Base-by-base conservation (phyloP, 2,113 vertebrate species). In the Atractosteus spatula region DNA sequence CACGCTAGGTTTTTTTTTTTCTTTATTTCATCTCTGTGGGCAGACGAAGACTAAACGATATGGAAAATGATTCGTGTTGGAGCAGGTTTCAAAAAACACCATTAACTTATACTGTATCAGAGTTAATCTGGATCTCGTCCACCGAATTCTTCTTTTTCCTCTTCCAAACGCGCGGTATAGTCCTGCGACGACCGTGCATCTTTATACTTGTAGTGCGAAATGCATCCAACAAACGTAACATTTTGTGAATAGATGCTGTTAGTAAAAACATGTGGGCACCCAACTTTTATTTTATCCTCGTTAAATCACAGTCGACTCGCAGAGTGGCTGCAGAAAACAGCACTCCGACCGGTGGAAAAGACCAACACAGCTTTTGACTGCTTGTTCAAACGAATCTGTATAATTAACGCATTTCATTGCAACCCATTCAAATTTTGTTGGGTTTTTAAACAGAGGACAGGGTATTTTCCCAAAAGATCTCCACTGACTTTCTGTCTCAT, bases 41-140 rank as follows among this genome's bases (percentile, higher is more conserved):
- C 62, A 76, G 71, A 68, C 71, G 62, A 74, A 79, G 78, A 80
- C 76, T 77, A 72, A 83, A 81, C 57, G 70, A 72, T 72, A 73
- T 68, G 81, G 77, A 78, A 79, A 81, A 77, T 69, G 63, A 64
- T 76, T 80, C 83, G 73, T 82, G 83, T 83, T 44, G 45, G 77
- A 57, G 76, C 83, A 83, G 68, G 83, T 70, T 71, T 77, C 41
- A 11, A 45, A 70, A 74, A 64, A 68, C 47, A 43, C 61, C 67
- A 43, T 61, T 62, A 61, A 43, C 8, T n/a, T 63, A 55, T n/a
- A 8, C 8, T 62, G 54, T 16, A 41, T 29, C n/a, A 47, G 41
- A 47, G 41, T 71, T 42, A 51, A 29, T 51, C 47, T 17, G 29
- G 47, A 7, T 51, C 5, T 10, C 10, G 47, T 51, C 47, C 47